These are phyloP conservation scores for Frieseomelitta varia DNA, from an alignment of 1,140 invertebrate genomes.

Conservation along the genomic window DNA sequence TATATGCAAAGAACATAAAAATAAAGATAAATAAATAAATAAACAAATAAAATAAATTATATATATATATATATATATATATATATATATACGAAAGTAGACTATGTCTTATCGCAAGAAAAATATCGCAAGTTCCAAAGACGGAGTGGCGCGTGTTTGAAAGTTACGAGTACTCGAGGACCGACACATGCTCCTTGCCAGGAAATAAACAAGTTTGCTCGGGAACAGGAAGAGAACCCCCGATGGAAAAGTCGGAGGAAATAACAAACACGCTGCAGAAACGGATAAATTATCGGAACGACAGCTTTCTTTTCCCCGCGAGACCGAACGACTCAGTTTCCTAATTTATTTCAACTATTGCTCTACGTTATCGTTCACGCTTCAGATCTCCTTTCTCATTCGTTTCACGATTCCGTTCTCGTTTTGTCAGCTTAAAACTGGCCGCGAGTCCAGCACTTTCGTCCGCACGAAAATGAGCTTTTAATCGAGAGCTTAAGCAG, in stretches of 20 bases:
- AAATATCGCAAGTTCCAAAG: constrained; percentile 23
- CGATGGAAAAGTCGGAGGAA: constrained; percentile 23
- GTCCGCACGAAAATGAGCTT: no score
- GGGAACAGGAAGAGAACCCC: constrained; percentile 5
- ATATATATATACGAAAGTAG: no score
- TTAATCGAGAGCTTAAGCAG: not conserved
- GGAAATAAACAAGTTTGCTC: constrained; percentile 52
- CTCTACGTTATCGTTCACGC: not conserved
- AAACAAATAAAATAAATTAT: no score
- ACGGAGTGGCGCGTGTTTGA: not conserved
- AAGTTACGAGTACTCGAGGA: constrained; percentile 18
- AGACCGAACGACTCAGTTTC: not conserved
- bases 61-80: not conserved
- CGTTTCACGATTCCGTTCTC: no score
- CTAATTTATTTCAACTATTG: not conserved
- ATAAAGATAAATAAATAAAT: no score
- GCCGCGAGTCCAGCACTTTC: no score
- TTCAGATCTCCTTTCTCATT: no score
- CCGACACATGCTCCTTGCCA: constrained; percentile 20
- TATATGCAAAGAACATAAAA: no score
- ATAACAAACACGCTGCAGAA: constrained; percentile 49
- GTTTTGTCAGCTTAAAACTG: no score
- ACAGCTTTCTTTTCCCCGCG: not conserved
- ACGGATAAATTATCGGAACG: constrained; percentile 50
- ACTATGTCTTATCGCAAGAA: not conserved